A percentile compares a stretch with the other conserved stretches of the same genome.
phyloP scores from a whole-genome alignment of 1,140 invertebrate genomes.

The Antheraea pernyi region DNA sequence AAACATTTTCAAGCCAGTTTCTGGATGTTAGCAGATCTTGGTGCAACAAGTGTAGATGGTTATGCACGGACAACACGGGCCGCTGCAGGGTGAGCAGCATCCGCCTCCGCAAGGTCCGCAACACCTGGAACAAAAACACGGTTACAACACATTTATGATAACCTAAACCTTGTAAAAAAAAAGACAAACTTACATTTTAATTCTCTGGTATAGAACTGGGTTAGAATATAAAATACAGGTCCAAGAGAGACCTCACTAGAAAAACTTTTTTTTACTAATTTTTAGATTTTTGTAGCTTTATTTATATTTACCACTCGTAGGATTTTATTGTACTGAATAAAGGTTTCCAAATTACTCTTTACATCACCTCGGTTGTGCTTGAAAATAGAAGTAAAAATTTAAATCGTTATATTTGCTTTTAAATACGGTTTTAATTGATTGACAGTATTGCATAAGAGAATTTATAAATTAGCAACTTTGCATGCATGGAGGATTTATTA shows the following conservation, averaged over 20 bases:
- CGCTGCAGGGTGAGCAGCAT: constrained; percentile 20
- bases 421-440: background rate
- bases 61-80: constrained; percentile 56
- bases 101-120: constrained; percentile 43
- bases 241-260: constrained; percentile 8
- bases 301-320: constrained; percentile 39
- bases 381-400: constrained; percentile 25
- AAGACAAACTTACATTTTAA: constrained; percentile 43
- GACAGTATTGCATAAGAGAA: background rate
- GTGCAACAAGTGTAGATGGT: constrained; percentile 70
- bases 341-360: background rate
- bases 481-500: background rate
- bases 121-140: constrained; percentile 37
- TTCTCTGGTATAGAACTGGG: constrained; percentile 11
- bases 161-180: too few relatives aligned
- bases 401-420: constrained; percentile 8
- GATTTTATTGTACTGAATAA: constrained; percentile 54
- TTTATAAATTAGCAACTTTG: background rate
- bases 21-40: constrained; percentile 56
- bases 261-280: constrained; percentile 9
- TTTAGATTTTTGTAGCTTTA: constrained; percentile 44
- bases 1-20: background rate
- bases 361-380: constrained; percentile 23
- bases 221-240: background rate
- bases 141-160: background rate